Base-by-base conservation (phyloP, 2,113 vertebrate species). In the Sapayoa aenigma region DNA sequence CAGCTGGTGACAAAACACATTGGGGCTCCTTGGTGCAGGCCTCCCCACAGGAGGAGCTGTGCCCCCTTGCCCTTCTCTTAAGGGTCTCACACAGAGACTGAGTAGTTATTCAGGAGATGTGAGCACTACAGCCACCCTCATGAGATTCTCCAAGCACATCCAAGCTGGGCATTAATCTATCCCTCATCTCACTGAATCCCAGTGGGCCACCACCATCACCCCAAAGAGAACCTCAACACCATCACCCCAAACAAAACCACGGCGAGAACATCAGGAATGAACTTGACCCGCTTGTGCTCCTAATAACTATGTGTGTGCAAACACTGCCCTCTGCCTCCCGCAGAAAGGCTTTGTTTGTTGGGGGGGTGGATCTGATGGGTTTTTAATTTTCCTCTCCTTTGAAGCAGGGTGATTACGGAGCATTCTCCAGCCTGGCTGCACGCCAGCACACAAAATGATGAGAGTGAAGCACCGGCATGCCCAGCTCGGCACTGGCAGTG, bases 321-420 rank as follows among this genome's bases (percentile, higher is more conserved):
- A 97, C 80, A 95, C 93, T 95, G 97, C 97, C 97, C 96, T 95
- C 97, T 97, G 95, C 93, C 96, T 96, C 89, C 92, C 65, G 63
- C 58, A 88, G 65, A 82, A 87, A 37, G 76, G 68, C 37, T 92
- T 78, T 58, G 35, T 83, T 42, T 69, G 9, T 49, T 16, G 15
- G 5, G 9, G 5, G 59, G 31, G 76, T n/a, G 39, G 11, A 81
- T 46, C 50, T 39, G 28, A 24, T 44, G 49, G 35, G 27, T 18
- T 50, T 18, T 83, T 46, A 73, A 30, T 90, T 92, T 90, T 55
- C 55, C 14, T 68, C 33, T 76, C 37, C 66, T 31, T 0, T 30
- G n/a, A 63, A 63, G 42, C 22, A 63, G 31, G n/a, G 46, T 39
- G 69, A 65, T n/a, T 72, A 82, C 75, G 46, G 2, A 52, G 24